Evolutionary conservation across 2,797 vertebrate species (phyloP).

Genomic region (Euthynnus affinis): DNA sequence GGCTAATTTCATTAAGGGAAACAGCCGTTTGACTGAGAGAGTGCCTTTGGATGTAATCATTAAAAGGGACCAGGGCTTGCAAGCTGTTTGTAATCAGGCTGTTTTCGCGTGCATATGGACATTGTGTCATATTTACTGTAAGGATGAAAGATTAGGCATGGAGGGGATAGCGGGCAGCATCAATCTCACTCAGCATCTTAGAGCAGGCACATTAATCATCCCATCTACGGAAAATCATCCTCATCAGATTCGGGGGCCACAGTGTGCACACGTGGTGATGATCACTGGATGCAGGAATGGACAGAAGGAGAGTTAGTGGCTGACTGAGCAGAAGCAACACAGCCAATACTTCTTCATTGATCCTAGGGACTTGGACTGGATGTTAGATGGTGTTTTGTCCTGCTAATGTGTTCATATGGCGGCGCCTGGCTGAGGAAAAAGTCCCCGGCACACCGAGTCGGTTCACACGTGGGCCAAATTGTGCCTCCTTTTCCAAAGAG

Average conservation of each 20-base stretch:
- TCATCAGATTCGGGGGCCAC: constrained; percentile 69
- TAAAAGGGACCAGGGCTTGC: constrained; percentile 75
- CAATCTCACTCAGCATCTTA: constrained; percentile 84
- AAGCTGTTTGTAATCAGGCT: constrained; percentile 83
- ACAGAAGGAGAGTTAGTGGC: constrained; percentile 82
- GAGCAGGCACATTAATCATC: constrained; percentile 82
- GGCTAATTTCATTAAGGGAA: constrained; percentile 82
- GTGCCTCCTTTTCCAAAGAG: constrained; percentile 24
- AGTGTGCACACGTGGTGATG: constrained; percentile 60
- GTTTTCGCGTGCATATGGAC: constrained; percentile 75
- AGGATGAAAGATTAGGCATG: constrained; percentile 84
- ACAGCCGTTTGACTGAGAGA: constrained; percentile 71
- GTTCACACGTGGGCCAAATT: constrained; percentile 39
- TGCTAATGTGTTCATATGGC: constrained; percentile 70
- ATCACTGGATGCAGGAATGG: constrained; percentile 59
- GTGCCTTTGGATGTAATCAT: constrained; percentile 81
- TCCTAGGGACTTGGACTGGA: constrained; percentile 66
- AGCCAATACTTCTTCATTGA: constrained; percentile 78
- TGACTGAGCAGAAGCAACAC: constrained; percentile 72
- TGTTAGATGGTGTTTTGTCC: constrained; percentile 62
- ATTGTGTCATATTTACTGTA: constrained; percentile 86
- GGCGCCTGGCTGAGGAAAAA: constrained; percentile 30
- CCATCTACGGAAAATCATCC: constrained; percentile 77
- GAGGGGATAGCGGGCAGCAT: constrained; percentile 76
- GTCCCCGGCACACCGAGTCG: constrained; percentile 44